phyloP scores from a whole-genome alignment of 2,797 vertebrate species.

The Microctenopoma lineatum region DNA sequence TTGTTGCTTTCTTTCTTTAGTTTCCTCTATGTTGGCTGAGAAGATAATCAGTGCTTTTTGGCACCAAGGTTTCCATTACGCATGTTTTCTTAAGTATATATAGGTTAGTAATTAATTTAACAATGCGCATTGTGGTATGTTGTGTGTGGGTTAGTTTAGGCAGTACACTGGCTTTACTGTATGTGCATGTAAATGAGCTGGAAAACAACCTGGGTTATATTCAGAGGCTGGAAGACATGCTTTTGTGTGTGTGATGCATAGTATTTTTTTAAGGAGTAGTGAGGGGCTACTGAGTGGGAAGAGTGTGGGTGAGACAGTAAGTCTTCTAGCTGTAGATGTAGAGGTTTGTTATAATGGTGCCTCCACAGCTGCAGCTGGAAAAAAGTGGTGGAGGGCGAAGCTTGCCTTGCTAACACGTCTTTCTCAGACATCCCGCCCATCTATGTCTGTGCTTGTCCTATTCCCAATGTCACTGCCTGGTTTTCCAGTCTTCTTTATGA shows the following conservation, averaged over 20 bases:
- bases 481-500: neutral
- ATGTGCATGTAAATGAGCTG: conserved; percentile 11
- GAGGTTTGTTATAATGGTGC: conserved; percentile 51
- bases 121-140: conserved; percentile 14
- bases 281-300: conserved; percentile 7
- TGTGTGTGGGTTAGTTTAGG: neutral
- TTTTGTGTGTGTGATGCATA: neutral
- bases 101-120: conserved; percentile 18
- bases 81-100: conserved; percentile 10
- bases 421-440: conserved; percentile 22
- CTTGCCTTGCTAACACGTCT: conserved; percentile 22
- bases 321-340: conserved; percentile 53
- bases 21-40: conserved; percentile 27
- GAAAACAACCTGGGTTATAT: conserved; percentile 3
- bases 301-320: conserved; percentile 19
- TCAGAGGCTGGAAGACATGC: conserved; percentile 2
- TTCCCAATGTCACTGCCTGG: neutral
- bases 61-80: conserved; percentile 9
- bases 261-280: conserved; percentile 6
- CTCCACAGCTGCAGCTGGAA: conserved; percentile 59
- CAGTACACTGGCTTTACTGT: conserved; percentile 1
- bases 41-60: neutral
- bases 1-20: conserved; percentile 51
- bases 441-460: neutral
- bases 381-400: conserved; percentile 25